Evolutionary conservation across 2,113 vertebrate genomes (phyloP).

Genomic region (Nyctereutes procyonoides): DNA sequence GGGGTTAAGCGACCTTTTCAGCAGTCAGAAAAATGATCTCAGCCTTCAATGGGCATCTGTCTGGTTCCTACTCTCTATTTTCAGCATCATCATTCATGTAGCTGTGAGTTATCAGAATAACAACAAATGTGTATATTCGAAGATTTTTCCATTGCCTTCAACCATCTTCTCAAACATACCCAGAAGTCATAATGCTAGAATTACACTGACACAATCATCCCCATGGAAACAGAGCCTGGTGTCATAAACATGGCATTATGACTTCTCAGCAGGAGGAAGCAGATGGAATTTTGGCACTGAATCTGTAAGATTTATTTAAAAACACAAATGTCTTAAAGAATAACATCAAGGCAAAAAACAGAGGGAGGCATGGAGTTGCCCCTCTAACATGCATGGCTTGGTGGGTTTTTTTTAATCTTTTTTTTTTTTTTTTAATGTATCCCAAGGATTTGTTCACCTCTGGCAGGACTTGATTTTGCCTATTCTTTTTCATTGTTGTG

Average conservation of each 20-base stretch:
- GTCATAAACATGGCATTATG: constrained; percentile 73
- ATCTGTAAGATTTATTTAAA: constrained; percentile 68
- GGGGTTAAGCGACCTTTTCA: background rate
- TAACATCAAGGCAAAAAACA: background rate
- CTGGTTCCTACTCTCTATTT: background rate
- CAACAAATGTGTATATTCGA: background rate
- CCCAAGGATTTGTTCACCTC: background rate
- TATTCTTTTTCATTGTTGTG: background rate
- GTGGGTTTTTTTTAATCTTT: too few relatives aligned
- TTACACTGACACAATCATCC: constrained; percentile 62
- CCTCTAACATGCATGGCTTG: background rate
- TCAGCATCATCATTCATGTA: background rate
- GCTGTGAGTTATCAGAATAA: constrained; percentile 50
- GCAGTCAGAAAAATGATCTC: background rate
- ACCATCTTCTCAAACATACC: constrained; percentile 57
- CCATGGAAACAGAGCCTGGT: constrained; percentile 78
- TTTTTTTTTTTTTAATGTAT: background rate
- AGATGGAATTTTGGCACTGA: constrained; percentile 72
- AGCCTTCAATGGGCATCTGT: background rate
- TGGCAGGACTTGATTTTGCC: background rate
- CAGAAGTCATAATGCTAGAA: constrained; percentile 69
- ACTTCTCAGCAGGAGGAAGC: constrained; percentile 74
- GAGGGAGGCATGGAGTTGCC: background rate
- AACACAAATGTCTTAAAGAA: constrained; percentile 66
- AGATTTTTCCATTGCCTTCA: constrained; percentile 61